phyloP scores from a whole-genome alignment of 2,113 vertebrate genomes.

The Dicerorhinus sumatrensis region DNA sequence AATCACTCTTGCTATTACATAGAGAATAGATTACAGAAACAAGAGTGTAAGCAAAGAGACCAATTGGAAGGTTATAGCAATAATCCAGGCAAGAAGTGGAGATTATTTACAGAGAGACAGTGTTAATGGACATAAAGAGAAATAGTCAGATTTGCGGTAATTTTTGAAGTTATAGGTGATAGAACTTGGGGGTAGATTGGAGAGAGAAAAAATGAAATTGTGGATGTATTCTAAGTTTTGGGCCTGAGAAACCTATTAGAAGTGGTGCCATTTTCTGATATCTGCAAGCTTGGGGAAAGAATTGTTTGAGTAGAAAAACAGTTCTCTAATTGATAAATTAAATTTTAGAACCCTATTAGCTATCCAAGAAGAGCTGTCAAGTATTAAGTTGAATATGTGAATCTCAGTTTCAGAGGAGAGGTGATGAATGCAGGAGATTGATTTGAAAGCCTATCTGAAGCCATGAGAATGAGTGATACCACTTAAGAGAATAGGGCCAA shows the following conservation, averaged over 20 bases:
- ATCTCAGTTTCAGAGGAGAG: neutral
- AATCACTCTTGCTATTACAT: neutral
- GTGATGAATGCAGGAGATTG: neutral
- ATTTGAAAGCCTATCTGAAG: constrained; percentile 28
- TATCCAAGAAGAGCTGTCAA: neutral
- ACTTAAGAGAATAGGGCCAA: neutral
- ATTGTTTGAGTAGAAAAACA: neutral
- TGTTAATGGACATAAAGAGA: neutral
- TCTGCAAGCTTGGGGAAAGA: neutral
- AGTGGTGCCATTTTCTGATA: neutral
- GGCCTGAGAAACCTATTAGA: neutral
- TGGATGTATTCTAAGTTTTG: neutral
- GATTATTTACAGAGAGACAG: neutral
- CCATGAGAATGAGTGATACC: neutral
- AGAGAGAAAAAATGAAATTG: neutral
- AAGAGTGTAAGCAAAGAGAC: neutral
- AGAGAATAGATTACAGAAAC: neutral
- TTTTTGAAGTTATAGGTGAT: neutral
- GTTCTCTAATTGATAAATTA: neutral
- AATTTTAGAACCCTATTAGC: neutral
- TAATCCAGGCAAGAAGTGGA: neutral
- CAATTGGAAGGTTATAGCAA: neutral
- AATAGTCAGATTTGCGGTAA: neutral
- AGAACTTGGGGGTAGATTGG: neutral
- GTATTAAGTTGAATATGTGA: neutral